Base-by-base conservation (phyloP, 2,797 vertebrate species). In the Podarcis lilfordi region DNA sequence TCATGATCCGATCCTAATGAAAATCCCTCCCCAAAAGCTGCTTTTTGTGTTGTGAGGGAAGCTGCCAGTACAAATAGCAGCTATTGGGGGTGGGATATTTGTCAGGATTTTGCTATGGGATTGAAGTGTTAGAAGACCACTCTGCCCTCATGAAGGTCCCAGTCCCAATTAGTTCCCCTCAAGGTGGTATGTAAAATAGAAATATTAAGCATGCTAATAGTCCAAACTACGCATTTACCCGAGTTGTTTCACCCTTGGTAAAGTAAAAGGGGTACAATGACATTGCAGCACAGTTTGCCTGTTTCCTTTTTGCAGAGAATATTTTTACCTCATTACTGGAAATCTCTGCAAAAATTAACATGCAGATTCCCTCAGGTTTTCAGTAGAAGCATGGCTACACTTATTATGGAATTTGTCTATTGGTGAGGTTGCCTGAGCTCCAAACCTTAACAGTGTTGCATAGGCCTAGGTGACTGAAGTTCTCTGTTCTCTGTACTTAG, bases 371-470 rank as follows among this genome's bases (percentile, higher is more conserved):
- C 17, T 71, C 37, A 82, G 35, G 43, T 37, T 75, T 79, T 59
- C 9, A 27, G 75, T 50, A 88, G 82, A 82, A 81, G 25, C 55
- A 1, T 78, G 59, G 19, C 2, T 85, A 9, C 25, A 61, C 17
- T 81, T 27, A 45, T 0, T 82, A 8, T 19, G n/a, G 43, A 71
- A 64, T 86, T 71, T 71, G 77, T 2, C 43, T 80, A 84, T 88
- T 80, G 29, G 40, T 25, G 27, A 1, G 13, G 13, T 9, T 89
- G 80, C 66, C 72, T 90, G 40, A 90, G 83, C 75, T 29, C 86
- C 72, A 80, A 86, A 87, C 59, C 74, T 80, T 84, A 43, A 84
- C 69, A 89, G 80, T 90, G 45, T 82, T 86, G 9, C 23, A 3
- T 86, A 89, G 86, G 87, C 10, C 27, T 85, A 43, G 25, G 13